These are phyloP conservation scores for Rhyacophila brunnea DNA, from an alignment of 1,140 invertebrate genomes.

Conservation along the genomic window DNA sequence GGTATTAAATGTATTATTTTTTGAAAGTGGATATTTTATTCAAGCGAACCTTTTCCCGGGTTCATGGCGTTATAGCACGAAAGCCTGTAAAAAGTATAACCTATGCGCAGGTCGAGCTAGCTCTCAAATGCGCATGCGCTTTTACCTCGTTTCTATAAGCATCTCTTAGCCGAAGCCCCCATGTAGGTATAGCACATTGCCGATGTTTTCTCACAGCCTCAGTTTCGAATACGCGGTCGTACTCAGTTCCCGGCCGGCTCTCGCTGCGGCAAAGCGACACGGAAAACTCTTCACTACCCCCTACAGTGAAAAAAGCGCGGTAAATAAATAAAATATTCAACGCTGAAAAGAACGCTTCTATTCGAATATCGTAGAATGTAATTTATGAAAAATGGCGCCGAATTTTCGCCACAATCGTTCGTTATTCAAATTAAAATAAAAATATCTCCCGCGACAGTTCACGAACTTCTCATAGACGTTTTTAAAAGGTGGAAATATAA, in stretches of 20 bases:
- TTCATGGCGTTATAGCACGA: not conserved
- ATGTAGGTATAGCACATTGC: conserved; percentile 19
- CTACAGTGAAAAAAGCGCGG: conserved; percentile 19
- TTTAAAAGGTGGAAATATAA: conserved; percentile 4
- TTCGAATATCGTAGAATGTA: not conserved
- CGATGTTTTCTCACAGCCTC: conserved; percentile 25
- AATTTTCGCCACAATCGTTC: not conserved
- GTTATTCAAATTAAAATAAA: too few species aligned
- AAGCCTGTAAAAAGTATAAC: conserved; percentile 8
- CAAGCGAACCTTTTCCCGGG: not conserved
- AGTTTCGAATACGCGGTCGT: conserved; percentile 1
- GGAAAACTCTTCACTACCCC: not conserved
- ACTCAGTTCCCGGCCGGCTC: conserved; percentile 30
- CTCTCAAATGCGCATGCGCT: conserved; percentile 18
- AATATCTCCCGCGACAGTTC: too few species aligned
- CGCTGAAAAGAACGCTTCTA: too few species aligned
- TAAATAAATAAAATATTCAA: conserved; percentile 24
- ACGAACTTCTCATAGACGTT: too few species aligned
- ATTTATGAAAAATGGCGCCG: not conserved
- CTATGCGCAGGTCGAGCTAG: conserved; percentile 27
- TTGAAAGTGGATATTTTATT: too few species aligned
- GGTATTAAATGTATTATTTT: too few species aligned
- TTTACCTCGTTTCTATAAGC: conserved; percentile 23
- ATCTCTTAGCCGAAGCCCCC: conserved; percentile 13
- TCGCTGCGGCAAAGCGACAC: conserved; percentile 14